phyloP scores from a whole-genome alignment of 1,140 invertebrate species.

The Holcopasites calliopsidis region DNA sequence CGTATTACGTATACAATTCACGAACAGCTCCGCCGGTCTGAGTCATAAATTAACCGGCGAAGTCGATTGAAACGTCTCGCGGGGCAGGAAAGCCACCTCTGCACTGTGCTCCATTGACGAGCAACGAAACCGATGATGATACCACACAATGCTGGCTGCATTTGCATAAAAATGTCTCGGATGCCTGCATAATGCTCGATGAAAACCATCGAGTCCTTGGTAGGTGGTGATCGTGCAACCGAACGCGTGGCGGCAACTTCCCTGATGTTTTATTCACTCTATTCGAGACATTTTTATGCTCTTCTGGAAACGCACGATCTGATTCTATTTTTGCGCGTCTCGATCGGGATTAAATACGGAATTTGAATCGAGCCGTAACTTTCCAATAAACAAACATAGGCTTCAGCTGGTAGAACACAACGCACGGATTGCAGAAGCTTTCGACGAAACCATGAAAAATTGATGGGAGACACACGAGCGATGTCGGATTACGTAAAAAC shows the following conservation, averaged over 20 bases:
- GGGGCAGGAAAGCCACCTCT: background rate
- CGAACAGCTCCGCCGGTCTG: constrained; percentile 25
- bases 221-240: background rate
- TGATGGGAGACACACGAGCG: background rate
- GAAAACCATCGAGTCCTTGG: background rate
- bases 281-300: background rate
- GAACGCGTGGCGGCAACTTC: background rate
- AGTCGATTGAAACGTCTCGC: constrained; percentile 64
- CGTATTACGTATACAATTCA: constrained; percentile 35
- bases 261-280: too few species aligned
- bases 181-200: constrained; percentile 9
- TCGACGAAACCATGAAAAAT: background rate
- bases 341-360: too few species aligned
- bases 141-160: constrained; percentile 59
- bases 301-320: background rate
- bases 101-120: background rate
- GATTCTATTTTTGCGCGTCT: background rate
- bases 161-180: constrained; percentile 69
- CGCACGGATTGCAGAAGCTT: too few species aligned
- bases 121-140: constrained; percentile 20
- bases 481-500: constrained; percentile 35
- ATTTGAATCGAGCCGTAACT: too few species aligned
- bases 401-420: background rate
- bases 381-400: too few species aligned
- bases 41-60: constrained; percentile 52